phyloP scores from a whole-genome alignment of 1,140 invertebrate species.

The Thalassaphorura encarpata region DNA sequence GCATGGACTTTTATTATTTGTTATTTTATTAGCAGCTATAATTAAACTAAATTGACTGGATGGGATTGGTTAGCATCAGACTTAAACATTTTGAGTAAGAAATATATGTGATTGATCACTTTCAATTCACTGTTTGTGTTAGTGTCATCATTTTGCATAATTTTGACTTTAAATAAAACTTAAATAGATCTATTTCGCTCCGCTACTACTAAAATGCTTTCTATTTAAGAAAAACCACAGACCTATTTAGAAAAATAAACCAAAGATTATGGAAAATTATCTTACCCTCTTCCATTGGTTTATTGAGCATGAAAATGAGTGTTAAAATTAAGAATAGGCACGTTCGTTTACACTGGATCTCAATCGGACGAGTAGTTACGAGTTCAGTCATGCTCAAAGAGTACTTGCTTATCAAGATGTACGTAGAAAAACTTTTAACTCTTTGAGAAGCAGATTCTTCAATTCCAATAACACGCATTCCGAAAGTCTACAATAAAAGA shows the following conservation, averaged over 20 bases:
- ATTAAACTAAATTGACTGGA: too few species aligned
- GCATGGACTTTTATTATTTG: neutral
- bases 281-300: slow-evolving; percentile 26
- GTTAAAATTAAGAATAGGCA: slow-evolving; percentile 17
- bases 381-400: slow-evolving; percentile 10
- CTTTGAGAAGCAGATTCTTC: slow-evolving; percentile 11
- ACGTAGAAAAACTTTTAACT: neutral
- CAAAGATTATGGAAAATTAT: neutral
- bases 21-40: neutral
- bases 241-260: neutral
- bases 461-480: slow-evolving; percentile 15
- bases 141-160: neutral
- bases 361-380: neutral
- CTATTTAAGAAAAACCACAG: neutral
- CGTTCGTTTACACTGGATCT: slow-evolving; percentile 10
- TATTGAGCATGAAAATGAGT: slow-evolving; percentile 24
- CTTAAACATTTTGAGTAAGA: slow-evolving; percentile 20
- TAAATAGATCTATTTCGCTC: neutral
- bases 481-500: slow-evolving; percentile 17
- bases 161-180: neutral
- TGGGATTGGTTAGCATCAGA: slow-evolving; percentile 8
- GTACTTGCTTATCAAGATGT: slow-evolving; percentile 23
- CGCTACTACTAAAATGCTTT: neutral
- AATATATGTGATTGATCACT: neutral
- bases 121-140: too few species aligned